Evolutionary conservation across 2,888 invertebrate genomes (phyloP).

Genomic region (Pachliopta kotzebuea): DNA sequence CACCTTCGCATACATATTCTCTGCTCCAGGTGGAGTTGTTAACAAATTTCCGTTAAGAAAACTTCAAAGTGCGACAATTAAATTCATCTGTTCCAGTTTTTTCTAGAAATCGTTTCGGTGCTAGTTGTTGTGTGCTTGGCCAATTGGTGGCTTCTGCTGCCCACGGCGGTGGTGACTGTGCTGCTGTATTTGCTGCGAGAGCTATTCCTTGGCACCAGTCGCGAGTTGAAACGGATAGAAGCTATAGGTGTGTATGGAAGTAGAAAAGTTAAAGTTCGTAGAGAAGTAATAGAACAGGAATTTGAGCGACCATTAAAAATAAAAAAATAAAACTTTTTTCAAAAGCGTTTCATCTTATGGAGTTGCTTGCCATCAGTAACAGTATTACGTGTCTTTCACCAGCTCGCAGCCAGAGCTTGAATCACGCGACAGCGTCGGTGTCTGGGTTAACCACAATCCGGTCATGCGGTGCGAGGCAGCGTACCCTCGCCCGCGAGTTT

Average conservation of each 20-base stretch:
- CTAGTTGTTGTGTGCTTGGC: constrained; percentile 85
- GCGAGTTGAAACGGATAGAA: constrained; percentile 87
- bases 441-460: constrained; percentile 91
- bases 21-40: too few species aligned
- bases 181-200: constrained; percentile 84
- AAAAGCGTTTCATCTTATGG: too few species aligned
- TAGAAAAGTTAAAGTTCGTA: too few species aligned
- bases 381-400: constrained; percentile 16
- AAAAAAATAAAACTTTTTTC: too few species aligned
- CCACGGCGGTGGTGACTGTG: constrained; percentile 82
- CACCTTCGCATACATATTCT: too few species aligned
- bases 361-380: too few species aligned
- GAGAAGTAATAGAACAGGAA: too few species aligned
- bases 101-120: constrained; percentile 83
- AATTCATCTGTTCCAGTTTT: constrained; percentile 57
- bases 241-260: constrained; percentile 80
- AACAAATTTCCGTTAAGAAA: too few species aligned
- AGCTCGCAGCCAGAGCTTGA: constrained; percentile 93
- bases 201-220: constrained; percentile 86
- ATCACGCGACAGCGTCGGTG: constrained; percentile 89
- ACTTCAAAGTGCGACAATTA: not conserved
- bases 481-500: constrained; percentile 84
- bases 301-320: too few species aligned
- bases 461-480: constrained; percentile 85
- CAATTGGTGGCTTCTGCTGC: constrained; percentile 85